Conservation (phyloP, 2,797 vertebrate genomes). For the Crocidura indochinensis region DNA sequence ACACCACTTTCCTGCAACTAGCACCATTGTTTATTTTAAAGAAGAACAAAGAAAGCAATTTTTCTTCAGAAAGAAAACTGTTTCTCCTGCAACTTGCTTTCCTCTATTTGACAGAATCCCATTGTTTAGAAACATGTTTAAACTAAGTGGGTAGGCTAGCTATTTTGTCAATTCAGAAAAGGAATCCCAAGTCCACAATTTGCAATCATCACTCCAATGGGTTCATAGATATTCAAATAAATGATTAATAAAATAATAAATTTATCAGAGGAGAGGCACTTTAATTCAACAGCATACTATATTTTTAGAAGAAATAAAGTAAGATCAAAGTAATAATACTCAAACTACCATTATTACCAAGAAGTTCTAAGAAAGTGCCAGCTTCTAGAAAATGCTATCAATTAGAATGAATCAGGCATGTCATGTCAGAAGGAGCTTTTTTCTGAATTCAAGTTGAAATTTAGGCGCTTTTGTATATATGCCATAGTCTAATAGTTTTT, state of each 20-base stretch:
- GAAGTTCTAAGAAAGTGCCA: conserved; percentile 43
- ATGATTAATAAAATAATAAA: conserved; percentile 67
- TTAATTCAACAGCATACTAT: neutral
- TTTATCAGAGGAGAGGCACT: neutral
- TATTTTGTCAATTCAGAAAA: conserved; percentile 49
- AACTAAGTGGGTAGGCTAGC: conserved; percentile 44
- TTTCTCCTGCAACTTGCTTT: conserved; percentile 78
- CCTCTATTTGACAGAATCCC: conserved; percentile 64
- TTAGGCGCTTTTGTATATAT: conserved; percentile 19
- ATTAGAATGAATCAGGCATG: neutral
- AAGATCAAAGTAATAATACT: neutral
- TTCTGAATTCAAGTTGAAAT: conserved; percentile 73
- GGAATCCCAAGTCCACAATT: conserved; percentile 37
- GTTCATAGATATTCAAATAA: conserved; percentile 70
- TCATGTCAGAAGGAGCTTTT: conserved; percentile 66
- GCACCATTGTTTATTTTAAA: conserved; percentile 82
- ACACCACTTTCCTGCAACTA: conserved; percentile 67
- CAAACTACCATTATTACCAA: conserved; percentile 40
- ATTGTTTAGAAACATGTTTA: conserved; percentile 67
- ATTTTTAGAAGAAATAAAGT: conserved; percentile 30
- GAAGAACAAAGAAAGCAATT: conserved; percentile 82
- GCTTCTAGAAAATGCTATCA: conserved; percentile 37
- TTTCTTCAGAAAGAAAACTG: conserved; percentile 82
- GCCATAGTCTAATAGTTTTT: conserved; percentile 56
- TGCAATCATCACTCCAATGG: neutral